phyloP scores from a whole-genome alignment of 2,797 vertebrate genomes.

The Leptodactylus fallax region DNA sequence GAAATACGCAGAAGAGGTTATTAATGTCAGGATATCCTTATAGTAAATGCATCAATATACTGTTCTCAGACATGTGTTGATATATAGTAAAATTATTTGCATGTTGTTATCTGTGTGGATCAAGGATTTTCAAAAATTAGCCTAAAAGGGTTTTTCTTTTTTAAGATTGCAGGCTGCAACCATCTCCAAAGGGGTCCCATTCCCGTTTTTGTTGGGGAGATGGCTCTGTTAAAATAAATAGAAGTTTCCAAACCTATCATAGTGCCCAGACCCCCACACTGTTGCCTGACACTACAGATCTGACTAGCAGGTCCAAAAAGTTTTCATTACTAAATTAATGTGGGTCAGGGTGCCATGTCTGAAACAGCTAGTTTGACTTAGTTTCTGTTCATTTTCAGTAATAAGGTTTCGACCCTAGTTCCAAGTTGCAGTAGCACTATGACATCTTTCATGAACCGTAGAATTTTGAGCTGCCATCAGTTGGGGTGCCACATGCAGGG shows the following conservation, averaged over 20 bases:
- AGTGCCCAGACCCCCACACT: background rate
- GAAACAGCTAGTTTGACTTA: background rate
- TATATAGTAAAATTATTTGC: background rate
- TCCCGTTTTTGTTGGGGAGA: background rate
- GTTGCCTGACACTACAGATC: background rate
- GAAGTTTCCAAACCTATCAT: background rate
- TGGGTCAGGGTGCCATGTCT: background rate
- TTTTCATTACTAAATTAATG: background rate
- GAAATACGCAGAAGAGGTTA: background rate
- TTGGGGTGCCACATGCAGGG: background rate
- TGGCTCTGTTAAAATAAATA: background rate
- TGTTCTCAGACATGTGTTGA: background rate
- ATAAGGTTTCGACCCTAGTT: background rate
- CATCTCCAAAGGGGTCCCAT: background rate
- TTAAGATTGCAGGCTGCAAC: background rate
- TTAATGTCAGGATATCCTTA: background rate
- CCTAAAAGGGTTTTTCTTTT: background rate
- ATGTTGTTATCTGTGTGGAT: background rate
- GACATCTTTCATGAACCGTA: background rate
- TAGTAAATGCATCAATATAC: background rate
- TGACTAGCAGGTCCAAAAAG: background rate
- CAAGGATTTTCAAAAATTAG: background rate
- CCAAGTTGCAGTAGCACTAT: background rate
- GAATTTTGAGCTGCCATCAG: background rate
- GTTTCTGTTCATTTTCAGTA: background rate